A percentile compares a stretch with the other conserved stretches of the same genome.
These are phyloP conservation scores for Brachionus paranguensis DNA, from an alignment of 1,140 invertebrate species.

Conservation along the genomic window DNA sequence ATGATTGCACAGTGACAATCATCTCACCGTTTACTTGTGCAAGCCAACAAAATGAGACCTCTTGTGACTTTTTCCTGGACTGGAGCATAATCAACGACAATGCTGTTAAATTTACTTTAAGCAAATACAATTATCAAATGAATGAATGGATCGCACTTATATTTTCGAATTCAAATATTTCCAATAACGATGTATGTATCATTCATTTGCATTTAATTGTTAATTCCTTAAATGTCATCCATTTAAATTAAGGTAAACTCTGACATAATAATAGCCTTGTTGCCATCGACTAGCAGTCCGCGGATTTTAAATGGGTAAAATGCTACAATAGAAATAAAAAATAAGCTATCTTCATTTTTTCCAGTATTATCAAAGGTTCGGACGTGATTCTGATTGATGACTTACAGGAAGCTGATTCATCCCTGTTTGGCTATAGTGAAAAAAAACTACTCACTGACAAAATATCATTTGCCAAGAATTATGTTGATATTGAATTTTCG, in stretches of 20 bases:
- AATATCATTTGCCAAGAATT: neutral
- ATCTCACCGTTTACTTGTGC: constrained; percentile 29
- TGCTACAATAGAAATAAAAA: too few relatives aligned
- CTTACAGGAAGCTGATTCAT: neutral
- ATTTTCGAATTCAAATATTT: constrained; percentile 20
- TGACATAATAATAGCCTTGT: constrained; percentile 1
- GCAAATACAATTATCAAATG: constrained; percentile 17
- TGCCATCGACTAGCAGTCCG: neutral
- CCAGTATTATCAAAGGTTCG: neutral
- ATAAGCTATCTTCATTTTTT: neutral
- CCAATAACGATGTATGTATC: neutral
- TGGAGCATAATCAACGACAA: neutral
- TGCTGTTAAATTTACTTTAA: constrained; percentile 24
- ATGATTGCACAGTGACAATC: constrained; percentile 17
- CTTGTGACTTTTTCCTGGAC: constrained; percentile 36
- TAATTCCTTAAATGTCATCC: too few relatives aligned
- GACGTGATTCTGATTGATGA: constrained; percentile 32
- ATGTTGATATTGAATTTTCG: constrained; percentile 33
- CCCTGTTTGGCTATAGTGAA: neutral
- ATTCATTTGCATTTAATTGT: neutral
- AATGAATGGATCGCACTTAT: constrained; percentile 36
- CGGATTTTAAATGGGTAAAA: constrained; percentile 8
- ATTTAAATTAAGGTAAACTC: neutral
- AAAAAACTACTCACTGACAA: constrained; percentile 6
- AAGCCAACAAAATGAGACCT: neutral